A percentile compares a stretch with the other conserved stretches of the same genome.
These are phyloP conservation scores for Drepana falcataria DNA, from an alignment of 2,888 invertebrate species.

Conservation along the genomic window DNA sequence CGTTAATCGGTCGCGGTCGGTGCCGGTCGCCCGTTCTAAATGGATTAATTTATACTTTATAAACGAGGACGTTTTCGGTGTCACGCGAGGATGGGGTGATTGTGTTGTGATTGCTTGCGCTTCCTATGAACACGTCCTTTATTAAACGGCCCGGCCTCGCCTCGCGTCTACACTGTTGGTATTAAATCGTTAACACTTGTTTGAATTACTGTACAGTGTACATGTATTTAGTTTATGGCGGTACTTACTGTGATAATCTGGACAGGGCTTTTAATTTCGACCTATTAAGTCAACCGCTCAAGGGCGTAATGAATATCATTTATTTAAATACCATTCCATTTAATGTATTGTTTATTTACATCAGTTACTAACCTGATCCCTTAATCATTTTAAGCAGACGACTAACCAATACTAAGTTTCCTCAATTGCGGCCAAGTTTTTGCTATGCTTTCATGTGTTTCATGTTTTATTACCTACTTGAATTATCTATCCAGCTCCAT, in stretches of 20 bases:
- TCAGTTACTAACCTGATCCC: no score
- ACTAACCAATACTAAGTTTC: no score
- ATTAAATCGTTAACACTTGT: conserved; percentile 15
- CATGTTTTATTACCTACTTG: no score
- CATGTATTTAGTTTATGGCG: conserved; percentile 17
- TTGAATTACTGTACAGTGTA: conserved; percentile 12
- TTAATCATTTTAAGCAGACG: no score
- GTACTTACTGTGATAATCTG: conserved; percentile 17
- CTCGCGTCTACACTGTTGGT: conserved; percentile 15
- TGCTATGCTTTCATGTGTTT: no score
- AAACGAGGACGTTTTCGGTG: conserved; percentile 78
- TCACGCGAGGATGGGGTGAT: conserved; percentile 77
- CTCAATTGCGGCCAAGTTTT: no score
- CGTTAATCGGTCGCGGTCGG: conserved; percentile 75
- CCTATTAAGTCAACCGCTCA: background rate
- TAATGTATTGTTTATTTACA: no score
- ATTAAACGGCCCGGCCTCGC: conserved; percentile 48
- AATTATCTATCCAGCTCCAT: no score
- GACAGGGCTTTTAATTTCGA: conserved; percentile 8
- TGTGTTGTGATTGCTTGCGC: conserved; percentile 75
- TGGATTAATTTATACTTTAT: conserved; percentile 80
- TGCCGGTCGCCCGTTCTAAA: conserved; percentile 72
- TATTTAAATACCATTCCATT: no score
- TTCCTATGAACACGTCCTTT: conserved; percentile 73
- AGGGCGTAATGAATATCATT: background rate